A percentile compares a stretch with the other conserved stretches of the same genome.
Conservation (phyloP, 2,888 invertebrate genomes). For the Xestia c-nigrum region DNA sequence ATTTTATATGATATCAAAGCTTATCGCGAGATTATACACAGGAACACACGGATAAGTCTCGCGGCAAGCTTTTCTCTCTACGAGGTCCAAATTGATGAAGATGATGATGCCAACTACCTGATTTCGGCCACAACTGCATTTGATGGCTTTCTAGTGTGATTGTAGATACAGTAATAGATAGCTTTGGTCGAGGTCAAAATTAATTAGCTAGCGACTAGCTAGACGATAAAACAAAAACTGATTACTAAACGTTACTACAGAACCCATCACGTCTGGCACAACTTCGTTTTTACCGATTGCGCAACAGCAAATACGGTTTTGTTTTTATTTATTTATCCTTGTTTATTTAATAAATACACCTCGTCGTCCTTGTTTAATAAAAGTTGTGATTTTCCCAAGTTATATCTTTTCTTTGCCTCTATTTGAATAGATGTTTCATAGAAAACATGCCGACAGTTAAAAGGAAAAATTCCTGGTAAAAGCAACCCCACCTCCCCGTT, state of each 20-base stretch:
- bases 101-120: no score
- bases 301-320: neutral
- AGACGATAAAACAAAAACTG: neutral
- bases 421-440: neutral
- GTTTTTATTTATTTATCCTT: neutral
- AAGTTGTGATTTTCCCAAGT: neutral
- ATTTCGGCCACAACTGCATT: no score
- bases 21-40: neutral
- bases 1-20: no score
- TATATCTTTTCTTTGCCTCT: neutral
- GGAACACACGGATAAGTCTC: neutral
- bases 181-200: neutral
- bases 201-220: neutral
- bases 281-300: neutral
- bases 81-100: neutral
- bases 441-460: neutral
- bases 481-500: neutral
- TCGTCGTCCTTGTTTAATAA: neutral
- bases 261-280: neutral
- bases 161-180: no score
- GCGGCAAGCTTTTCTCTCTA: neutral
- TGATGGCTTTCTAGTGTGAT: no score
- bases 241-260: neutral
- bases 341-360: neutral
- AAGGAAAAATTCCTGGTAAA: slow-evolving; percentile 8